phyloP scores from a whole-genome alignment of 1,140 invertebrate species.

The Pseudobourletiella spinata region DNA sequence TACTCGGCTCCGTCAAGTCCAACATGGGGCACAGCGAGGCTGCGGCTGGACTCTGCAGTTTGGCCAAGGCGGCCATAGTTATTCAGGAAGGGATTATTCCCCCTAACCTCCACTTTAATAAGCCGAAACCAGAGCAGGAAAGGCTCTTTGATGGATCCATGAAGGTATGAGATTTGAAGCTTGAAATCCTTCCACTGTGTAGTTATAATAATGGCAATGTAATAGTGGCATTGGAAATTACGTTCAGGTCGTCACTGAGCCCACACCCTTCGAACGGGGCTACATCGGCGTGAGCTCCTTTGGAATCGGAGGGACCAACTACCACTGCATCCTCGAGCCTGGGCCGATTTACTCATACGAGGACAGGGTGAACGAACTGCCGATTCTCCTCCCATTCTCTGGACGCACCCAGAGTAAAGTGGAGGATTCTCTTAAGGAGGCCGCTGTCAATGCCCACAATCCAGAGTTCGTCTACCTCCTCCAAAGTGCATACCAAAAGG shows the following conservation, averaged over 20 bases:
- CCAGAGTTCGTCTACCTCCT: not conserved
- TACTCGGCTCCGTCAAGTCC: conserved; percentile 84
- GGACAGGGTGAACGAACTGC: conserved; percentile 2
- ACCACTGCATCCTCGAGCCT: conserved; percentile 73
- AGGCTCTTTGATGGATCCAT: conserved; percentile 55
- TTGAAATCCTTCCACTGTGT: no score
- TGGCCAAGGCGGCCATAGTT: conserved; percentile 63
- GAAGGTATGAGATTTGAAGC: no score
- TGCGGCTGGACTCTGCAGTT: conserved; percentile 68
- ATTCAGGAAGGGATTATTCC: conserved; percentile 47
- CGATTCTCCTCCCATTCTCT: conserved; percentile 42
- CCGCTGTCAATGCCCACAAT: not conserved
- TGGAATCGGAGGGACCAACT: conserved; percentile 94
- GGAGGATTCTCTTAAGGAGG: not conserved
- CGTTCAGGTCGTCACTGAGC: conserved; percentile 62
- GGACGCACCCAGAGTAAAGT: conserved; percentile 47
- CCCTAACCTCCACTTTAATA: conserved; percentile 50
- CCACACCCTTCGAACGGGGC: conserved; percentile 72
- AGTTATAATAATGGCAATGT: no score
- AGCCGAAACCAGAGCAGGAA: conserved; percentile 54
- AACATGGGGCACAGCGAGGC: conserved; percentile 90
- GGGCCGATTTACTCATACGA: no score
- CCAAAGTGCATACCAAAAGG: not conserved
- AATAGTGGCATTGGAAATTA: no score
- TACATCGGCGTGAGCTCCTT: conserved; percentile 85